Percentiles rank a stretch among this genome's conserved stretches.
phyloP scores from a whole-genome alignment of 92 coral and sea anemone species.

The Umimayanthus chanpuru region DNA sequence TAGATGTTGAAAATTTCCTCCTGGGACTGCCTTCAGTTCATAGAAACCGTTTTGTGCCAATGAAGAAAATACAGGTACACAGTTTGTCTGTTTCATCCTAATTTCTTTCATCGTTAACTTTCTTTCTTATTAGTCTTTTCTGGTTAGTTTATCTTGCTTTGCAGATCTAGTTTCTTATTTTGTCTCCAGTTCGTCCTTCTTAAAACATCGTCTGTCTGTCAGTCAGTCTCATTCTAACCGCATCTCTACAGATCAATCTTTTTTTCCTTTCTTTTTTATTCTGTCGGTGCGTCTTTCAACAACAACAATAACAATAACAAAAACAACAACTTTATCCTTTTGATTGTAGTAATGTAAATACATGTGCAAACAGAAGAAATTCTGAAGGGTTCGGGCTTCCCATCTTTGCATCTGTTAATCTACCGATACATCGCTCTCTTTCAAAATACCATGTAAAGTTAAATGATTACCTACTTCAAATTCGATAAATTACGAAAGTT shows the following conservation, averaged over 20 bases:
- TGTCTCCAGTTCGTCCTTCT: neutral
- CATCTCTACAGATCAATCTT: neutral
- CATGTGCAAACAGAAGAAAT: neutral
- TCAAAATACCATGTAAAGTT: no score
- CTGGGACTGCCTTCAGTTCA: conserved; percentile 90
- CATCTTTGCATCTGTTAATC: no score
- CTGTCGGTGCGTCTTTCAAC: no score
- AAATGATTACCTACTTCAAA: no score
- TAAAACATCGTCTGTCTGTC: neutral
- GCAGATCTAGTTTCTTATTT: neutral
- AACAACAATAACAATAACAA: no score
- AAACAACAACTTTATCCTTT: neutral
- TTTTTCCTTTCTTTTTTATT: no score
- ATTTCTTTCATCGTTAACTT: neutral
- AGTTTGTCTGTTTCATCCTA: no score
- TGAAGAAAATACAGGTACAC: conserved; percentile 90
- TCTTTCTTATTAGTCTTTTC: neutral
- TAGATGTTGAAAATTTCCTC: conserved; percentile 91
- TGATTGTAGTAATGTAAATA: neutral
- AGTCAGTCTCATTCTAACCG: neutral
- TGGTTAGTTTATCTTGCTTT: neutral
- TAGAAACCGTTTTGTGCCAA: conserved; percentile 87
- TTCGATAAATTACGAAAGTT: no score
- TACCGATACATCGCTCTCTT: no score
- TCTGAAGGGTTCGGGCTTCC: no score